These are phyloP conservation scores for Yoshiicerus persimilis DNA, from an alignment of 1,140 invertebrate genomes.

Conservation along the genomic window DNA sequence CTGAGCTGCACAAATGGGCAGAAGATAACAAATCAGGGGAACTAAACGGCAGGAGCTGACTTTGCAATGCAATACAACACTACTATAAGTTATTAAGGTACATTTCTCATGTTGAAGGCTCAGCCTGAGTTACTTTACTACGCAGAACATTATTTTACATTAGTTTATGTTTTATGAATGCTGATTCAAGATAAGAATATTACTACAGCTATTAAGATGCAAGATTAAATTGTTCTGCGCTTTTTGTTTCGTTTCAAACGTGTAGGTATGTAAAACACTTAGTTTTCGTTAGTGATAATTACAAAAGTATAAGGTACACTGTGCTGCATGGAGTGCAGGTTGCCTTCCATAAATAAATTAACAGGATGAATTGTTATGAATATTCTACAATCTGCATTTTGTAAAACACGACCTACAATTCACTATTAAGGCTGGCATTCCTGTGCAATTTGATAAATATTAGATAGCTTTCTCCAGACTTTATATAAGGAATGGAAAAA, in stretches of 20 bases:
- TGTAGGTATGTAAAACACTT: background rate
- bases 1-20: background rate
- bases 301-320: background rate
- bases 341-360: background rate
- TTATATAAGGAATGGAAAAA: too few relatives aligned
- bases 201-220: background rate
- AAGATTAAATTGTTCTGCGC: background rate
- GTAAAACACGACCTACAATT: background rate
- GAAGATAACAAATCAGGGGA: background rate
- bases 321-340: background rate
- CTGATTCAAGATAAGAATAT: background rate
- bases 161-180: background rate
- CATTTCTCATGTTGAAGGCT: background rate
- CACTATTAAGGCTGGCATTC: background rate
- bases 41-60: background rate
- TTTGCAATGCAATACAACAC: background rate
- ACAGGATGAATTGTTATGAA: background rate
- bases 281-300: background rate
- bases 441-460: too few relatives aligned
- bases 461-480: too few relatives aligned
- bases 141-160: background rate
- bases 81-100: background rate
- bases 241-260: background rate
- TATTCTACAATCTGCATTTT: background rate
- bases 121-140: background rate